phyloP scores from a whole-genome alignment of 2,888 invertebrate genomes.

The Amphipyra berbera region DNA sequence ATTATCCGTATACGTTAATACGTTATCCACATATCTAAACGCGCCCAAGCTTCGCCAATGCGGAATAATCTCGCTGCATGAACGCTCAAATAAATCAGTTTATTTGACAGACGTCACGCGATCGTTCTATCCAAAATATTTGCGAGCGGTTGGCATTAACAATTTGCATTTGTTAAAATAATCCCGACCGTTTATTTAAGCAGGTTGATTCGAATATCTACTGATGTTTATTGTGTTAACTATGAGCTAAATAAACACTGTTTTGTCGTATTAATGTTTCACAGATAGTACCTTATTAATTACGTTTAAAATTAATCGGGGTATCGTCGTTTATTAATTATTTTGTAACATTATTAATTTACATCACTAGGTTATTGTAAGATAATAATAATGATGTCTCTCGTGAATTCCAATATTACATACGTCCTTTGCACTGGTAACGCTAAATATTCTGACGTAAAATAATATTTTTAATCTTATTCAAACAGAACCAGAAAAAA shows the following conservation, averaged over 20 bases:
- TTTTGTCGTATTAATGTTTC: constrained; percentile 12
- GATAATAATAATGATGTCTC: too few relatives aligned
- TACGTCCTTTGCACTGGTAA: too few relatives aligned
- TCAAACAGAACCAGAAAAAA: too few relatives aligned
- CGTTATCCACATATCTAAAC: not conserved
- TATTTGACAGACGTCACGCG: constrained; percentile 8
- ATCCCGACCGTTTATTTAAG: constrained; percentile 23
- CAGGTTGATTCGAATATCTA: constrained; percentile 21
- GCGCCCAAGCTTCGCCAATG: not conserved
- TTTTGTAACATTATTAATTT: too few relatives aligned
- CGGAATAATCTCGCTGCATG: constrained; percentile 3
- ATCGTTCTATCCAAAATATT: constrained; percentile 21
- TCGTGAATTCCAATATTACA: too few relatives aligned
- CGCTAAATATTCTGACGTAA: too few relatives aligned
- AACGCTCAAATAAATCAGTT: constrained; percentile 27
- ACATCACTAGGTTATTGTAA: too few relatives aligned
- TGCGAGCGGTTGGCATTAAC: constrained; percentile 10
- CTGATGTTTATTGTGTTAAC: constrained; percentile 19
- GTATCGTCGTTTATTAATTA: too few relatives aligned
- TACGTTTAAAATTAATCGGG: not conserved
- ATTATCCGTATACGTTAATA: not conserved
- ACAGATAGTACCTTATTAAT: constrained; percentile 5
- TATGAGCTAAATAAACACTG: constrained; percentile 13
- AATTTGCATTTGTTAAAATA: constrained; percentile 35
- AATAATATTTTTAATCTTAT: too few relatives aligned